phyloP scores from a whole-genome alignment of 2,113 vertebrate genomes.

The Numenius arquata region DNA sequence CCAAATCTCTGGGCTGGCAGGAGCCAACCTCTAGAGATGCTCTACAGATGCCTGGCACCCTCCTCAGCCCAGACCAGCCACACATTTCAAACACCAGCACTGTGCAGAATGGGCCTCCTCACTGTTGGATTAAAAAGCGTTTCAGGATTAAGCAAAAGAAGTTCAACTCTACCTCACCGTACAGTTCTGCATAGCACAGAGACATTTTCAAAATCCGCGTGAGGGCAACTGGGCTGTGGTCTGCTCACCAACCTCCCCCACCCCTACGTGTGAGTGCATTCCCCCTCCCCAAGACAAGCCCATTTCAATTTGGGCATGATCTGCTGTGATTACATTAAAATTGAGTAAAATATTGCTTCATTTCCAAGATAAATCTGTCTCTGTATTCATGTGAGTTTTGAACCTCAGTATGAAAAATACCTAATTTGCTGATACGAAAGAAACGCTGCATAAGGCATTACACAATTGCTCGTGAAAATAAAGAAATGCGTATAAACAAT shows the following conservation, averaged over 20 bases:
- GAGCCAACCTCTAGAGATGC: neutral
- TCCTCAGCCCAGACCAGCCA: neutral
- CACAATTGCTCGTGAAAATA: neutral
- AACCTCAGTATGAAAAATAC: neutral
- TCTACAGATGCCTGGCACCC: rapidly evolving
- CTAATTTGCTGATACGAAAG: neutral
- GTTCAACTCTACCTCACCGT: neutral
- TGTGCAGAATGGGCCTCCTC: rapidly evolving
- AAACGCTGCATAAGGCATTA: neutral
- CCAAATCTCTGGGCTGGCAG: neutral
- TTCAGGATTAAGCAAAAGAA: neutral
- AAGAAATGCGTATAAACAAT: neutral
- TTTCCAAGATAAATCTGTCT: neutral
- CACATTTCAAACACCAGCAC: neutral
- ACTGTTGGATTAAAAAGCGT: rapidly evolving
- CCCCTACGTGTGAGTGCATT: rapidly evolving
- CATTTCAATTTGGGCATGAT: neutral
- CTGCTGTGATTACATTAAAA: neutral
- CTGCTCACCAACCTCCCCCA: neutral
- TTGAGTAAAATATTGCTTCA: neutral
- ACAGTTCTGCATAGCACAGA: neutral
- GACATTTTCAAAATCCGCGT: neutral
- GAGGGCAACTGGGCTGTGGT: neutral
- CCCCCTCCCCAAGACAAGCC: neutral
- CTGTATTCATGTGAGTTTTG: neutral